Evolutionary conservation across 2,888 invertebrate genomes (phyloP).

Genomic region (Rhingia campestris): DNA sequence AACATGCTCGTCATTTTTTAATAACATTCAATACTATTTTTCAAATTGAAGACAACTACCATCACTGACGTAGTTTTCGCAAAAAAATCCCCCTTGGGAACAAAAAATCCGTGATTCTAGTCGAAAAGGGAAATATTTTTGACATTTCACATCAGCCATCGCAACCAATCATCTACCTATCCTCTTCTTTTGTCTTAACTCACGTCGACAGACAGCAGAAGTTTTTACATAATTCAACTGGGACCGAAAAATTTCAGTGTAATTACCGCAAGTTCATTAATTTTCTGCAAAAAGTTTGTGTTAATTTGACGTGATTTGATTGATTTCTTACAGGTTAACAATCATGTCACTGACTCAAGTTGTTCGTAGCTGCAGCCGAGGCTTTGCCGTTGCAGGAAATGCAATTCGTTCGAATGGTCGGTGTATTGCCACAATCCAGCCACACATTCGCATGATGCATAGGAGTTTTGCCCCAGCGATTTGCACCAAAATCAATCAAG

Average conservation of each 20-base stretch:
- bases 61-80: not conserved
- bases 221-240: conserved; percentile 72
- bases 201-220: conserved; percentile 65
- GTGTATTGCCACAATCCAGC: conserved; percentile 76
- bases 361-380: conserved; percentile 80
- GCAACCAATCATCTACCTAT: not conserved
- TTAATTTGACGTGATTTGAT: conserved; percentile 12
- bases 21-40: too few species aligned
- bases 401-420: conserved; percentile 73
- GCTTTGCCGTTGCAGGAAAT: conserved; percentile 77
- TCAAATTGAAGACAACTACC: too few species aligned
- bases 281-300: conserved; percentile 16
- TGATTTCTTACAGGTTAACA: conserved; percentile 51
- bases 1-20: too few species aligned
- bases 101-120: conserved; percentile 38
- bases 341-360: conserved; percentile 81
- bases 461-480: conserved; percentile 78
- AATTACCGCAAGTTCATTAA: conserved; percentile 42
- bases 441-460: conserved; percentile 80
- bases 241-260: conserved; percentile 66
- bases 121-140: conserved; percentile 15
- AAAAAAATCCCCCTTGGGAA: conserved; percentile 2
- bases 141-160: conserved; percentile 35
- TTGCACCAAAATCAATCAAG: conserved; percentile 76
- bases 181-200: conserved; percentile 51